These are phyloP conservation scores for Spodoptera littoralis DNA, from an alignment of 2,888 invertebrate genomes.

Conservation along the genomic window DNA sequence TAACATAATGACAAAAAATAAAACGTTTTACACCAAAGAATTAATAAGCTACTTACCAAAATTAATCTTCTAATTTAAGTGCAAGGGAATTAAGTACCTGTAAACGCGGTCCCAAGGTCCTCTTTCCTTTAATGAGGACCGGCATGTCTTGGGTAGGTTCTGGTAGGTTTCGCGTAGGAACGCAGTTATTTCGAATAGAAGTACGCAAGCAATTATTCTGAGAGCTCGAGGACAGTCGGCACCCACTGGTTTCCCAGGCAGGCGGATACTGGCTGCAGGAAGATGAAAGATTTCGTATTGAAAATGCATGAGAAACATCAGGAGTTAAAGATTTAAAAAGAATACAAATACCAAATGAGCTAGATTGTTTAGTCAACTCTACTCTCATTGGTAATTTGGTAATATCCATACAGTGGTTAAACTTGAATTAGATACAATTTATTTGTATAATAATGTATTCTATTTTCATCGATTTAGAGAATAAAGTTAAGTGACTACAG, in stretches of 20 bases:
- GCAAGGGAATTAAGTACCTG: slow-evolving; percentile 83
- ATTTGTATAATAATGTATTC: too few relatives aligned
- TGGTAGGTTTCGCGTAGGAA: slow-evolving; percentile 99
- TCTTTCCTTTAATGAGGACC: slow-evolving; percentile 92
- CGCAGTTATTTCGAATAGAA: slow-evolving; percentile 98
- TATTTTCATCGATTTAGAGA: too few relatives aligned
- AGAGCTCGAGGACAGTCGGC: slow-evolving; percentile 96
- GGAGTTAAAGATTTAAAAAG: too few relatives aligned
- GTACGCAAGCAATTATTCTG: slow-evolving; percentile 96
- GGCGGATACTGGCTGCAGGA: slow-evolving; percentile 90
- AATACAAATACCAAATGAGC: too few relatives aligned
- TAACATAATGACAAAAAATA: slow-evolving; percentile 84
- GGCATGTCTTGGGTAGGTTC: slow-evolving; percentile 92
- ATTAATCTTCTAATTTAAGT: slow-evolving; percentile 56
- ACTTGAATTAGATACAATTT: too few relatives aligned
- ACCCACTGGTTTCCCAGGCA: slow-evolving; percentile 90
- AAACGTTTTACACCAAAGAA: slow-evolving; percentile 81
- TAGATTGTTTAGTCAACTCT: too few relatives aligned
- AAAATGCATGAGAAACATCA: slow-evolving; percentile 4
- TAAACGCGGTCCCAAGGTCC: slow-evolving; percentile 95
- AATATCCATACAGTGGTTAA: too few relatives aligned
- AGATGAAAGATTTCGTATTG: slow-evolving; percentile 2
- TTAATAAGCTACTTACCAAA: slow-evolving; percentile 82
- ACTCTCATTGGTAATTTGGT: too few relatives aligned
- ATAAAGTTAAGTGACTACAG: too few relatives aligned